Base-by-base conservation (phyloP, 2,797 vertebrate species). In the Pogonophryne albipinna region DNA sequence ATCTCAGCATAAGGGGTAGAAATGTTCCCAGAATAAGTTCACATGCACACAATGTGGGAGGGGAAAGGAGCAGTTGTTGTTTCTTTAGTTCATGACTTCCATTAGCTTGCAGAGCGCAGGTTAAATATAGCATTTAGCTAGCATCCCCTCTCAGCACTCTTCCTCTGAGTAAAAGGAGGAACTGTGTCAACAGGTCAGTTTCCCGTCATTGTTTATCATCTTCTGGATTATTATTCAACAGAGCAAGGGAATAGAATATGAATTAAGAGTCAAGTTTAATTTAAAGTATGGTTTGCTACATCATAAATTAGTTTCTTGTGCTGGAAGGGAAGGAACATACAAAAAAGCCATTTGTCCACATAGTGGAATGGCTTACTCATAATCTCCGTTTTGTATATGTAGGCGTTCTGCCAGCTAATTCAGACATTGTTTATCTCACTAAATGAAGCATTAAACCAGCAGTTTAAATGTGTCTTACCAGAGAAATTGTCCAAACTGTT, bases 141-240 rank as follows among this genome's bases (percentile, higher is more conserved):
- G 41, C 17, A 42, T 56, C 38, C 71, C 66, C 41, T 50, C 46
- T 76, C 61, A 71, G 38, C 56, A 78, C 64, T 87, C 84, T 85
- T 87, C 86, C 83, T 82, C 80, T 85, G 82, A 83, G 78, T 83
- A 80, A 87, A 83, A 91, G 79, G 69, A 87, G 90, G 88, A 93
- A 92, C 87, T 84, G 52, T 87, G 66, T 83, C 50, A 84, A 77
- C 44, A 20, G 65, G 70, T 71, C 81, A 81, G 79, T 87, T 93
- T 93, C 89, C 92, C 62, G 74, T 85, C 66, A 89, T 90, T 90
- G 4, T 61, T 0, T 56, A 3, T 79, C 0, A 8, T 71, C 78
- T 67, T 76, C 0, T 58, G 19, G 16, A 44, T 61, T 55, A n/a
- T 49, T 55, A 14, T 19, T 31, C 17, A 63, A 51, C 15, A 31